Evolutionary conservation across 23 tunicate genomes (phyloP), one percentile per base, ranked within the genome.

Genomic region (Ascidia mentula): DNA sequence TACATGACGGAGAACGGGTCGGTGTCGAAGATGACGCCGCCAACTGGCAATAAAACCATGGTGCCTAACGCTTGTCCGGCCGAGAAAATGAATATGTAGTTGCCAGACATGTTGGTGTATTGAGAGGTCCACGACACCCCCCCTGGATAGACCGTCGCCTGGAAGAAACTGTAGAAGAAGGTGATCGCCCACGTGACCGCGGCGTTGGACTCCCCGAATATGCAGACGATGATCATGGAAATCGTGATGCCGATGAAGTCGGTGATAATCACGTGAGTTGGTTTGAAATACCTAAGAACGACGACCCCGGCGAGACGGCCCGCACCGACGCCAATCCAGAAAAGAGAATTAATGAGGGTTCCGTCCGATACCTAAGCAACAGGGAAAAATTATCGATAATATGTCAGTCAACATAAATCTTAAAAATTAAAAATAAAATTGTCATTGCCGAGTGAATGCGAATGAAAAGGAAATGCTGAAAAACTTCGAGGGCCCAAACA

Each of bases 91-190:
- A 89, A 95, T 72, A 95, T 89, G 74, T 89, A 95, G 34, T 95
- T 92, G 12, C 98, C 98, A 26, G 98, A 95, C 88, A 95, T 89
- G 80, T 95, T 95, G 22, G 92, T 89, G 88, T 82, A 95, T 65
- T 82, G 86, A 13, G 98, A 89, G 22, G 98, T 79, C 95, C 95
- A 95, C 4, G 95, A 89, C 2, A 95, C 95, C 69, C 98, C 98
- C 3, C 84, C 91, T 0, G 95, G 91, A 59, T 95, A 95, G 18
- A 95, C 75, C 2, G 95, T 95, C 6, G 92, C 98, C 74, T 89
- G 95, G 34, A 89, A 83, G 80, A 89, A 89, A 22, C 88, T 83
- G 86, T 90, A 95, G 37, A 89, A 59, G 69, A 89, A 89, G n/a
- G 95, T 95, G 40, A 89, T 80, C 12, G 91, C 91, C 98, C 98